phyloP scores from a whole-genome alignment of 2,888 invertebrate genomes.

The Drosophila tanythrix region DNA sequence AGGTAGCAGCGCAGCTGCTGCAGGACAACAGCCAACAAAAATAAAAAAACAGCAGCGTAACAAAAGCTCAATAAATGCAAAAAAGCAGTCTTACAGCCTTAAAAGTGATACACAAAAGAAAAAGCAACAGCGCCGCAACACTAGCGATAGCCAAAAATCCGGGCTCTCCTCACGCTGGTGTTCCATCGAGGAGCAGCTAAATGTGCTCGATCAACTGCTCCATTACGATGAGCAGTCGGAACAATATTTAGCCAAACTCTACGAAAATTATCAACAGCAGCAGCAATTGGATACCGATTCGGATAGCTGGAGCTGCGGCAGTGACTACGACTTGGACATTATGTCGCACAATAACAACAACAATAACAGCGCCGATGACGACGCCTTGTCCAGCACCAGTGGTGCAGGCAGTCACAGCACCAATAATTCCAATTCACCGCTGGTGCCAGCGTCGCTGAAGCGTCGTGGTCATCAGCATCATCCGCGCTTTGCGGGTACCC shows the following conservation, averaged over 20 bases:
- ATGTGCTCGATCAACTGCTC: constrained; percentile 82
- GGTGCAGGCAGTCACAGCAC: constrained; percentile 74
- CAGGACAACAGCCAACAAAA: constrained; percentile 56
- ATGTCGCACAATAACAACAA: constrained; percentile 40
- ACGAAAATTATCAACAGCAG: constrained; percentile 61
- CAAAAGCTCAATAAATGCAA: constrained; percentile 53
- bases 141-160: constrained; percentile 58
- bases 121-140: constrained; percentile 47
- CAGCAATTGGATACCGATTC: constrained; percentile 33
- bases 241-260: constrained; percentile 64
- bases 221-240: constrained; percentile 83
- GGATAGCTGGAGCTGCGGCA: constrained; percentile 56
- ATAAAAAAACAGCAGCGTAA: constrained; percentile 56
- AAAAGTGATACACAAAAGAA: constrained; percentile 64
- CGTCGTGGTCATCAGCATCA: constrained; percentile 92
- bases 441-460: constrained; percentile 80
- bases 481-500: constrained; percentile 88
- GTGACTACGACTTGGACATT: constrained; percentile 53
- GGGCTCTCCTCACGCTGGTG: constrained; percentile 83
- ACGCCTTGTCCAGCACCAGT: constrained; percentile 73
- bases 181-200: constrained; percentile 83
- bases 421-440: constrained; percentile 53
- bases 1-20: constrained; percentile 63
- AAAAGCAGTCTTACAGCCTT: constrained; percentile 48
- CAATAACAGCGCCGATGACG: constrained; percentile 60